Evolutionary conservation across 2,113 vertebrate species (phyloP).

Genomic region (Hymenochirus boettgeri): DNA sequence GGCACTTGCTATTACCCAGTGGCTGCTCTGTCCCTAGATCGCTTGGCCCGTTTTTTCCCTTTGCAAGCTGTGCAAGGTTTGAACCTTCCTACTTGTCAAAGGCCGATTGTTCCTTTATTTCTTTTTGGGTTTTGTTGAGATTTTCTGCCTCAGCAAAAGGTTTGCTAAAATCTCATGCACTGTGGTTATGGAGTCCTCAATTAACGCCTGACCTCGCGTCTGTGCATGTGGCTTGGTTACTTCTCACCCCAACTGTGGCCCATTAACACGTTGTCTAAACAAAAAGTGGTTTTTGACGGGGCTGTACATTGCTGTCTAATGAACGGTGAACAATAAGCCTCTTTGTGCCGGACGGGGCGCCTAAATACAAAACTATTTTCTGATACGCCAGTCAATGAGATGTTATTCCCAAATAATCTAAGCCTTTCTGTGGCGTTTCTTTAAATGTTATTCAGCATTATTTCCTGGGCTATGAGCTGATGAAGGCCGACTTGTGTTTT

Average conservation of each 20-base stretch:
- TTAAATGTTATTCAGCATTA: constrained; percentile 45
- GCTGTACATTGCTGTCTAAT: constrained; percentile 89
- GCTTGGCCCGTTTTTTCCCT: constrained; percentile 62
- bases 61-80: constrained; percentile 74
- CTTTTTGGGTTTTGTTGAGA: constrained; percentile 77
- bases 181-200: constrained; percentile 84
- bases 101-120: constrained; percentile 97
- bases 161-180: constrained; percentile 88
- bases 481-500: constrained; percentile 56
- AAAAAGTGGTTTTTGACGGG: constrained; percentile 91
- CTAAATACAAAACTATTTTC: constrained; percentile 52
- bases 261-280: constrained; percentile 87
- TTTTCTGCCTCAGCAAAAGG: constrained; percentile 74
- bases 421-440: constrained; percentile 49
- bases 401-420: constrained; percentile 55
- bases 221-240: constrained; percentile 79
- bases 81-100: constrained; percentile 74
- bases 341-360: constrained; percentile 66
- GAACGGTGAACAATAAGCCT: constrained; percentile 78
- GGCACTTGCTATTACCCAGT: constrained; percentile 64
- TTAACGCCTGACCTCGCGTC: constrained; percentile 87
- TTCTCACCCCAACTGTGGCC: constrained; percentile 85
- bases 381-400: constrained; percentile 57
- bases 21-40: constrained; percentile 72
- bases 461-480: constrained; percentile 70